Conservation (phyloP, 2,797 vertebrate genomes). For the Periparus ater region DNA sequence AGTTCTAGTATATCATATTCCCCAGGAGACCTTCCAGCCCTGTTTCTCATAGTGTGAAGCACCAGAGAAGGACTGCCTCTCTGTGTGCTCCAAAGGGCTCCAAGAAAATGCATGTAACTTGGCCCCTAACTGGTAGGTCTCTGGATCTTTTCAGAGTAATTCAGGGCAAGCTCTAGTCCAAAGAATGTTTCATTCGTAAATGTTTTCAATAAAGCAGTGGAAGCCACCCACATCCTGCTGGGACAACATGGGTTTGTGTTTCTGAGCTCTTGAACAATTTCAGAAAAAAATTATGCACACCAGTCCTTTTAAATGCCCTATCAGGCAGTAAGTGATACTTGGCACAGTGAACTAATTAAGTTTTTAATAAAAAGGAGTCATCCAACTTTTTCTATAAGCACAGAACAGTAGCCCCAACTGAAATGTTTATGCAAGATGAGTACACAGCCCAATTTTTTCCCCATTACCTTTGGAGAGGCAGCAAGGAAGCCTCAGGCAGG, state of each 20-base stretch:
- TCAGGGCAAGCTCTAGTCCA: background rate
- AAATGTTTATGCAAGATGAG: conserved; percentile 28
- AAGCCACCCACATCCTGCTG: conserved; percentile 14
- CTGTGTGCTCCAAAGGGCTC: background rate
- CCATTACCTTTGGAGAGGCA: conserved; percentile 12
- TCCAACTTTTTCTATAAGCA: background rate
- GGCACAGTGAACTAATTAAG: background rate
- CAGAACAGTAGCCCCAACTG: background rate
- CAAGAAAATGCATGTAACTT: background rate
- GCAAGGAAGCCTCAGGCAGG: conserved; percentile 41
- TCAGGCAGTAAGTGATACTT: background rate
- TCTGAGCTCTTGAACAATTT: background rate
- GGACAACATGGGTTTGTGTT: background rate
- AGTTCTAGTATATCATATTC: background rate
- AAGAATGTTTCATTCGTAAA: background rate
- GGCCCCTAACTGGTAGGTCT: background rate
- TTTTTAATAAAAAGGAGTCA: background rate
- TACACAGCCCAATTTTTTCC: background rate
- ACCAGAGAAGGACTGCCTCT: background rate
- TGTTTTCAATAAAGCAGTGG: conserved; percentile 43
- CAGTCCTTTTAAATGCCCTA: background rate
- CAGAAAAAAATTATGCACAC: background rate
- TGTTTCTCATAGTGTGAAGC: background rate
- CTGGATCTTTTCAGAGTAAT: conserved; percentile 32
- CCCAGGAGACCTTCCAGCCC: background rate